phyloP scores from a whole-genome alignment of 2,888 invertebrate genomes.

The Limnephilus lunatus region DNA sequence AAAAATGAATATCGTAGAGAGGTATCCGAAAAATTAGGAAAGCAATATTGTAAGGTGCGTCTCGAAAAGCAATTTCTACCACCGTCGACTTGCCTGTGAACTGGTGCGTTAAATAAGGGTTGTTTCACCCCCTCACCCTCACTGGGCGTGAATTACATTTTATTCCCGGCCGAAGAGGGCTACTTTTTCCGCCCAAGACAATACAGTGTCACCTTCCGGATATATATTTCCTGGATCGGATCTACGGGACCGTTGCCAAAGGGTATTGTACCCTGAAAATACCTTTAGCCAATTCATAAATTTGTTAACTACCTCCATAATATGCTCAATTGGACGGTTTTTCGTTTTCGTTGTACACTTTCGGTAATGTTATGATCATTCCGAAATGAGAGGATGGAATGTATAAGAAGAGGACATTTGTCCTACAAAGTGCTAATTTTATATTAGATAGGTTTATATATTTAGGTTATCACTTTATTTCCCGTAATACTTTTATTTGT shows the following conservation, averaged over 20 bases:
- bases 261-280: neutral
- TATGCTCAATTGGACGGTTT: neutral
- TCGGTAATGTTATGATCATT: neutral
- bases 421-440: neutral
- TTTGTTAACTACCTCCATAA: neutral
- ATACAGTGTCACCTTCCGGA: constrained; percentile 24
- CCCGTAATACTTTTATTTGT: no score
- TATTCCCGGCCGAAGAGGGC: constrained; percentile 13
- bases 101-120: constrained; percentile 54
- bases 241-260: neutral
- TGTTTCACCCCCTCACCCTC: constrained; percentile 23
- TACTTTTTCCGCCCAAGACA: constrained; percentile 6
- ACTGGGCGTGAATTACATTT: constrained; percentile 27
- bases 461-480: neutral
- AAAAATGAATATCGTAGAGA: neutral
- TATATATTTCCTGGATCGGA: constrained; percentile 8
- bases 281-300: neutral
- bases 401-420: neutral
- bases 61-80: neutral
- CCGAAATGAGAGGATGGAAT: neutral
- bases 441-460: neutral
- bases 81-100: constrained; percentile 37
- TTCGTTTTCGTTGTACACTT: neutral
- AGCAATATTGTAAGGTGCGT: neutral
- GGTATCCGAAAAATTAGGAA: neutral